Base-by-base conservation (phyloP, 1,140 invertebrate species). In the Eupeodes corollae region DNA sequence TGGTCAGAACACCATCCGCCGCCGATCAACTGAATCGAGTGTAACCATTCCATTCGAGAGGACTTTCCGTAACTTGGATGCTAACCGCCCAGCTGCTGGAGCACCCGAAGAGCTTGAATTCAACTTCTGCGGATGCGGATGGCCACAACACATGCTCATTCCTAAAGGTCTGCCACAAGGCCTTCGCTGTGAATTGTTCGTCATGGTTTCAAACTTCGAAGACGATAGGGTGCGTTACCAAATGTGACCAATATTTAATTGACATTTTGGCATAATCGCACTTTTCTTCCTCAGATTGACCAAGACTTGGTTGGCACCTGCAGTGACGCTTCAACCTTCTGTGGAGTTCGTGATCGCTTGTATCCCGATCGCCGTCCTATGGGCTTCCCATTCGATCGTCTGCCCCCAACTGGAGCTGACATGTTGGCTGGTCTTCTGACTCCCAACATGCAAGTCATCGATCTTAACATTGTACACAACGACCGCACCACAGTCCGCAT, bases 51-150 rank as follows among this genome's bases (percentile, higher is more conserved):
- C 83, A 0, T 84, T 79, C 50, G 82, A 84, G 59, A 68, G 79
- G 6, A 80, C 80, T 1, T 84, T 83, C 77, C 73, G 80, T 9
- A 74, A 78, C 56, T 61, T 83, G 44, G 72, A 76, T 0, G 57
- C 61, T 1, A 73, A 66, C 42, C 71, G 80, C 0, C 78, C 79
- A 3, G 67, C 69, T 1, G 67, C 70, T 21, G 76, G 75, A 6
- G 58, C 63, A 0, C 57, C 74, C 3, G 61, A 71, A 2, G 72
- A 77, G 30, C 72, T 73, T 0, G 72, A 77, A 56, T 84, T 81
- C 67, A 82, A 84, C 62, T 86, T 84, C 73, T 90, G 88, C 65
- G 86, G 87, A 32, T 91, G 87, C 62, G 88, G 88, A 38, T 90
- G 86, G 86, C 88, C 88, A 2, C 79, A 88, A 41, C 86, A 91